These are phyloP conservation scores for Zeuzera pyrina DNA, from an alignment of 2,888 invertebrate species.

Conservation along the genomic window DNA sequence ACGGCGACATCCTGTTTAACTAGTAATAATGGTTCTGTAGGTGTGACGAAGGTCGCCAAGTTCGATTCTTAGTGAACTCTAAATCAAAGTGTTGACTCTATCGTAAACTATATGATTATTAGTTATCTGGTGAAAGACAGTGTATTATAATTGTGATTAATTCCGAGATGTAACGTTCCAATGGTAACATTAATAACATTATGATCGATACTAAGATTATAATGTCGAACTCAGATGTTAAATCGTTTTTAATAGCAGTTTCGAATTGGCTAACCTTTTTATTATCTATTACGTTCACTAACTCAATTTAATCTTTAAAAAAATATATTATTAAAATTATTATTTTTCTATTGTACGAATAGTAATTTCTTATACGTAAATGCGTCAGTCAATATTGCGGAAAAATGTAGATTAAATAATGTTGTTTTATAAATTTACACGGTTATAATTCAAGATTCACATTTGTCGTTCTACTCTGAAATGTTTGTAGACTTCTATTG, in stretches of 20 bases:
- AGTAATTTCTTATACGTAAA: constrained; percentile 19
- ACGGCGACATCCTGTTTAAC: constrained; percentile 46
- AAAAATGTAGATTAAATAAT: no score
- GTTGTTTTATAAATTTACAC: constrained; percentile 19
- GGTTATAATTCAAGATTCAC: constrained; percentile 24
- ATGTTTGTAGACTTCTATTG: constrained; percentile 28
- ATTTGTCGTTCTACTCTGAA: constrained; percentile 21
- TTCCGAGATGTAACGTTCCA: background rate
- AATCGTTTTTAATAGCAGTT: constrained; percentile 6
- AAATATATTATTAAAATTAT: background rate
- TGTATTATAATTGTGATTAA: background rate
- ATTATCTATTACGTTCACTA: background rate
- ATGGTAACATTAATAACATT: background rate
- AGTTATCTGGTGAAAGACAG: background rate
- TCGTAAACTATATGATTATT: constrained; percentile 4
- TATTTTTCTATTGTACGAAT: constrained; percentile 2
- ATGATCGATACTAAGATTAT: constrained; percentile 1
- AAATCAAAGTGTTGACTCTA: constrained; percentile 16
- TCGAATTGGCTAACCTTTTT: constrained; percentile 2
- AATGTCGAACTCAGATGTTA: constrained; percentile 4
- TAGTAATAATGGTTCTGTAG: constrained; percentile 40
- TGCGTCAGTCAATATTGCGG: no score
- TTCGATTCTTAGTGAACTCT: constrained; percentile 29
- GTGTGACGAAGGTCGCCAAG: constrained; percentile 53
- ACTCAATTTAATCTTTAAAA: background rate